These are phyloP conservation scores for Pseudococcus jackbeardsleyi DNA, from an alignment of 2,888 invertebrate genomes.

Conservation along the genomic window DNA sequence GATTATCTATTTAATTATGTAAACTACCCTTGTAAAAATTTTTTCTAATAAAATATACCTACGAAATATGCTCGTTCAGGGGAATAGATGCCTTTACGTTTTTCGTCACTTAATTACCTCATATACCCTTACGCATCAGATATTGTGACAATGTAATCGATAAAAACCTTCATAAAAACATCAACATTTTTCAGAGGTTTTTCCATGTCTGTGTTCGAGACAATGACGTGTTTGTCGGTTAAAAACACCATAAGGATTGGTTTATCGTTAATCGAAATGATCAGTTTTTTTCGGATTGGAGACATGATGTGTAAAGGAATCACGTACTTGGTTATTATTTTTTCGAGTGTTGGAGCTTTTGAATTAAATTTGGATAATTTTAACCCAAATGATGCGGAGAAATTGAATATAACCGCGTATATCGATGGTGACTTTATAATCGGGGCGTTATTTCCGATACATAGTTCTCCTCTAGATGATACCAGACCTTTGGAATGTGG, in stretches of 20 bases:
- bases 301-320: background rate
- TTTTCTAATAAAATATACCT: background rate
- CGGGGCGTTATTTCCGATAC: conserved; percentile 74
- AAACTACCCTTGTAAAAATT: background rate
- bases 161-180: conserved; percentile 39
- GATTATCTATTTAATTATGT: conserved; percentile 21
- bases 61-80: background rate
- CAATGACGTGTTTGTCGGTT: background rate
- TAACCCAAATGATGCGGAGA: background rate
- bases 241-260: background rate
- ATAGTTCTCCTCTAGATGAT: conserved; percentile 70
- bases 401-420: conserved; percentile 69
- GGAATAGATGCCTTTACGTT: background rate
- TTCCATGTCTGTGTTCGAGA: background rate
- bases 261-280: background rate
- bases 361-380: background rate
- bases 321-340: background rate
- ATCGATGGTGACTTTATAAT: conserved; percentile 75
- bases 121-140: background rate
- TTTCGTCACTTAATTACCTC: background rate
- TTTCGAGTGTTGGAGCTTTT: background rate
- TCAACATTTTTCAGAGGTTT: no score
- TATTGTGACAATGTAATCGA: conserved; percentile 17
- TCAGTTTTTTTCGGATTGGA: background rate
- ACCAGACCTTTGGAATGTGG: conserved; percentile 72